A percentile compares a stretch with the other conserved stretches of the same genome.
Conservation (phyloP, 1,140 invertebrate genomes). For the Drosophila carrolli region DNA sequence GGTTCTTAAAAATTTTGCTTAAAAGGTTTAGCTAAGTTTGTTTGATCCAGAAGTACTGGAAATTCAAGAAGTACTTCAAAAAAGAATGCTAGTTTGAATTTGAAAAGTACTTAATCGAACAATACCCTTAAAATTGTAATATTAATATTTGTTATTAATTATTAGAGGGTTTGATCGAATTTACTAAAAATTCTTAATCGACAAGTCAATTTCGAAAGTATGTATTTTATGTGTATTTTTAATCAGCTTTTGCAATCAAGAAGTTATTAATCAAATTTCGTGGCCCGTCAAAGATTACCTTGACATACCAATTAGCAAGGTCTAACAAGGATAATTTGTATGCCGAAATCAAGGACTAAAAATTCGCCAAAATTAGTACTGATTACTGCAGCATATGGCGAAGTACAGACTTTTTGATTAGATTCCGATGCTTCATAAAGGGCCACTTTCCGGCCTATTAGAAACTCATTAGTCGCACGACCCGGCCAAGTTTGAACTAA, state of each 20-base stretch:
- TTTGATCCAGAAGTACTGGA: too few relatives aligned
- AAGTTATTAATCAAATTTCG: neutral
- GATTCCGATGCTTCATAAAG: conserved; percentile 6
- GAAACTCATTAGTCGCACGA: conserved; percentile 73
- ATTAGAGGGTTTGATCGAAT: too few relatives aligned
- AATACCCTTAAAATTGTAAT: too few relatives aligned
- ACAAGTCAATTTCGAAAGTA: too few relatives aligned
- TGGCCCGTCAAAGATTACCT: neutral
- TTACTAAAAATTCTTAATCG: neutral
- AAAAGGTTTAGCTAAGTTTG: neutral
- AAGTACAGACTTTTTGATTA: conserved; percentile 58
- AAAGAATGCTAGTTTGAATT: too few relatives aligned
- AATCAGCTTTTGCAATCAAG: too few relatives aligned
- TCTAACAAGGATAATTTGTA: neutral
- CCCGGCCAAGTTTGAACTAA: conserved; percentile 73
- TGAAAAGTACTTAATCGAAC: too few relatives aligned
- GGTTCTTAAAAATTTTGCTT: neutral
- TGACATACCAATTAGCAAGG: neutral
- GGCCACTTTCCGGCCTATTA: conserved; percentile 64
- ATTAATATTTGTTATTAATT: neutral
- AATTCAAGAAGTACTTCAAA: too few relatives aligned
- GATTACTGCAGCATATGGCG: conserved; percentile 31
- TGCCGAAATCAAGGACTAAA: neutral
- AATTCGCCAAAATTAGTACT: neutral
- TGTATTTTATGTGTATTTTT: too few relatives aligned